A percentile compares a stretch with the other conserved stretches of the same genome.
Conservation (phyloP, 2,113 vertebrate species). For the Pollachius pollachius region DNA sequence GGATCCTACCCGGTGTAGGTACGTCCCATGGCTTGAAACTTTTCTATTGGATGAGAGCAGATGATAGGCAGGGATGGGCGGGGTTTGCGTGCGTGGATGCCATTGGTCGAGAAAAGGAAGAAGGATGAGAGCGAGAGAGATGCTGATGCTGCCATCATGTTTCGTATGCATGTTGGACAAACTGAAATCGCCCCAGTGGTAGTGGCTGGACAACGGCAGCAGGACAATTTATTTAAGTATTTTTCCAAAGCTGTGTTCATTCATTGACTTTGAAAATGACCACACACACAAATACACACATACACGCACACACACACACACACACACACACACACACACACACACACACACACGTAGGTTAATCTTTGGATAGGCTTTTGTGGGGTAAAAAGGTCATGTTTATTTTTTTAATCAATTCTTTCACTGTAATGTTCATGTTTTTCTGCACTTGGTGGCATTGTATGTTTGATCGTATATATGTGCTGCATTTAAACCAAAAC, state of each 20-base stretch:
- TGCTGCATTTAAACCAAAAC: not conserved
- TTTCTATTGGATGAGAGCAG: constrained; percentile 63
- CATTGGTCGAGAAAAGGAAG: constrained; percentile 47
- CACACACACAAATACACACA: constrained; percentile 9
- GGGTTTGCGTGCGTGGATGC: constrained; percentile 13
- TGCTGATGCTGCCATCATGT: not conserved
- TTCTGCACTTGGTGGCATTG: constrained; percentile 35
- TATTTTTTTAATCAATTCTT: not conserved
- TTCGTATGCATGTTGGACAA: too few species aligned
- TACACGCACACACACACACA: constrained; percentile 7
- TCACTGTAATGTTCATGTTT: not conserved
- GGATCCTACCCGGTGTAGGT: constrained; percentile 36
- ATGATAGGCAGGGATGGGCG: constrained; percentile 22
- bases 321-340: too few species aligned
- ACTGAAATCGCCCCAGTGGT: too few species aligned
- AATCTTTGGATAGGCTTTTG: constrained; percentile 17
- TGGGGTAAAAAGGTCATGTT: not conserved
- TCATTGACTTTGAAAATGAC: too few species aligned
- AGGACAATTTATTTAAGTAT: too few species aligned
- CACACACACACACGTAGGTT: constrained; percentile 21
- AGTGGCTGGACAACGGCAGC: too few species aligned
- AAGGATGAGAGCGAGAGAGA: constrained; percentile 9
- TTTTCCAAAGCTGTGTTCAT: too few species aligned
- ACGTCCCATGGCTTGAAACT: constrained; percentile 49
- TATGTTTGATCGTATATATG: not conserved